A percentile compares a stretch with the other conserved stretches of the same genome.
Conservation (phyloP, 2,113 vertebrate species). For the Ciconia maguari region DNA sequence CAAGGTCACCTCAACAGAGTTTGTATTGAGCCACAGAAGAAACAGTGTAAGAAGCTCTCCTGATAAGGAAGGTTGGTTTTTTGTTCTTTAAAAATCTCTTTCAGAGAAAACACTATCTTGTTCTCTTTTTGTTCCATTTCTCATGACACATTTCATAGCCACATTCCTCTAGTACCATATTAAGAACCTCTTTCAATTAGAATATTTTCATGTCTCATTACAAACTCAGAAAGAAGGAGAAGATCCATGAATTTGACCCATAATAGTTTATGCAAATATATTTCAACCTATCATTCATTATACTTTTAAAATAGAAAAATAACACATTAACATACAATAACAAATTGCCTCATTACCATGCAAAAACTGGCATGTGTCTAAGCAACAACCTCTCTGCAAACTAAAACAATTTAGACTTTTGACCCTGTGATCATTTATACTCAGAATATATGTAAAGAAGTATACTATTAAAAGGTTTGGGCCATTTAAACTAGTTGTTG, state of each 20-base stretch:
- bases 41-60: neutral
- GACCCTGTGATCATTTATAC: neutral
- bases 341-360: neutral
- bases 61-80: neutral
- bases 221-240: neutral
- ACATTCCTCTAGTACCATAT: neutral
- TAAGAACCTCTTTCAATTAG: neutral
- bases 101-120: neutral
- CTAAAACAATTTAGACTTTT: neutral
- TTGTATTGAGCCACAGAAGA: neutral
- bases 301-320: conserved; percentile 15
- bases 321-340: neutral
- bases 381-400: neutral
- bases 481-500: neutral
- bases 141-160: neutral
- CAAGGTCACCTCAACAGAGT: neutral
- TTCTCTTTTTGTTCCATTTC: neutral
- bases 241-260: neutral
- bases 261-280: conserved; percentile 13
- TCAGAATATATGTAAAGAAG: neutral
- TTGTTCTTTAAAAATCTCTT: neutral
- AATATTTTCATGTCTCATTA: conserved; percentile 19
- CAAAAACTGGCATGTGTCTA: neutral
- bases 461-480: neutral
- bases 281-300: neutral